phyloP scores from a whole-genome alignment of 1,140 invertebrate species.

The Lucilia cuprina region DNA sequence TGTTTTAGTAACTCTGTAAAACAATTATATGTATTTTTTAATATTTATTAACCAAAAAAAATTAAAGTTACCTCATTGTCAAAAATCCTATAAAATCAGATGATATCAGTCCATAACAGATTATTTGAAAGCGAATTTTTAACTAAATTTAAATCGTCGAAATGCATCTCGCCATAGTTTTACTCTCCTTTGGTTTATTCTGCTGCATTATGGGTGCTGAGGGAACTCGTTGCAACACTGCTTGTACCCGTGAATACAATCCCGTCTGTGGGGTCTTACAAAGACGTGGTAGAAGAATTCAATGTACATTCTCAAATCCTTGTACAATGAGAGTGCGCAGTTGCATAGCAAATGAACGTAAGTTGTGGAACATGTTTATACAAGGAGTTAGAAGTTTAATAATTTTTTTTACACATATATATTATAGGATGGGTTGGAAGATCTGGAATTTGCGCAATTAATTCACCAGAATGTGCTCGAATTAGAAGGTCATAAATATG shows the following conservation, averaged over 20 bases:
- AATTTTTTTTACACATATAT: background rate
- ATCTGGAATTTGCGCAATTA: background rate
- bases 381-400: too few species aligned
- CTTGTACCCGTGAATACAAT: background rate
- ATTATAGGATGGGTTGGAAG: background rate
- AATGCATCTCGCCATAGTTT: background rate
- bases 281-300: background rate
- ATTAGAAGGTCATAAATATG: too few species aligned
- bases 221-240: background rate
- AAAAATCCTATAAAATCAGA: too few species aligned
- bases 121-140: too few species aligned
- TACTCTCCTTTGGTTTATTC: background rate
- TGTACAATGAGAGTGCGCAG: background rate
- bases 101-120: too few species aligned
- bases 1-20: too few species aligned
- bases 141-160: background rate
- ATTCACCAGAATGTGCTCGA: background rate
- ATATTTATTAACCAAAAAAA: too few species aligned
- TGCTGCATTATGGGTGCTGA: background rate
- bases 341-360: background rate
- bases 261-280: background rate
- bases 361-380: background rate
- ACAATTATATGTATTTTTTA: too few species aligned
- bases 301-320: background rate
- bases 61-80: too few species aligned